Evolutionary conservation across 2,888 invertebrate genomes (phyloP), one percentile per base, ranked within the genome.

Genomic region (Xylota sylvarum): DNA sequence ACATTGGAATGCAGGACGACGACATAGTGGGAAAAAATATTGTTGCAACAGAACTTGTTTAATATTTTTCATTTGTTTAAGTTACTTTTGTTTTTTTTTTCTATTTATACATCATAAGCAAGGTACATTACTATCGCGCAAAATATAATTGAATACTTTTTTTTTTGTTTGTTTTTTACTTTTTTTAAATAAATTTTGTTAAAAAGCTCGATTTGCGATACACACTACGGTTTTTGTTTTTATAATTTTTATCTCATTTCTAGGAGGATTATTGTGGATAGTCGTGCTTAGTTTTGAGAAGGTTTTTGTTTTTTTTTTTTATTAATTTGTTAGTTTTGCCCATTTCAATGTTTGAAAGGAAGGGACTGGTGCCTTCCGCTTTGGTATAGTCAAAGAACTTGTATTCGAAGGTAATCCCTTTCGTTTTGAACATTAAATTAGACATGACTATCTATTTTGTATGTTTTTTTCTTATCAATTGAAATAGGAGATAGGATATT

Each of bases 71-170:
- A n/a, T 23, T 62, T 17, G 32, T 55, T 55, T 17, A 69, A 27
- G 35, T 17, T 50, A 37, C 6, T 62, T 17, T 37, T 60, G n/a
- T 10, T 32, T 69, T 58, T 19, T 19, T 48, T n/a, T 32, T 17
- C 35, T 48, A 32, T 50, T 23, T 37, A 70, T 64, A 74, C 62
- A 70, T 72, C 10, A 58, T 52, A 85, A 85, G 84, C 85, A 86
- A 77, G 77, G 85, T 85, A 85, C 85, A 80, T 83, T 79, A 67
- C 65, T 70, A 70, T 85, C 69, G 70, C 65, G 76, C 80, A 85
- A 81, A 85, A 55, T 65, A 74, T 74, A 77, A 12, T 65, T 50
- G 7, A 55, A 52, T 37, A 46, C 19, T 50, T 60, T 37, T 6
- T 14, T 12, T 60, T 55, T 23, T 32, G 32, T 32, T 32, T 23